Conservation (phyloP, 2,113 vertebrate genomes). For the Acrocephalus kingi region DNA sequence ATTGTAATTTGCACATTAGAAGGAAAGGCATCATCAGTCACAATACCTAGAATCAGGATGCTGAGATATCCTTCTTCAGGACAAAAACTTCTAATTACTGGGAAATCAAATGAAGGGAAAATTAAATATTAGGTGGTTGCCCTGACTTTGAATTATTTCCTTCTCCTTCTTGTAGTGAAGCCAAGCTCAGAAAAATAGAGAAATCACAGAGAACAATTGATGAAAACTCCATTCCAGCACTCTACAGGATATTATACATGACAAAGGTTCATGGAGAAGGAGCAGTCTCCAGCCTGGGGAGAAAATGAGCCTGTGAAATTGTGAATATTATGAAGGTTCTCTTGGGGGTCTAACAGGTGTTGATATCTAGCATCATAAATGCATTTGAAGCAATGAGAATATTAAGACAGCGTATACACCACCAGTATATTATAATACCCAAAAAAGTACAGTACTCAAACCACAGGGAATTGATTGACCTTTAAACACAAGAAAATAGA, state of each 20-base stretch:
- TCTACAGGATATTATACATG: neutral
- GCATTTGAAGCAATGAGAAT: neutral
- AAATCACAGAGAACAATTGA: neutral
- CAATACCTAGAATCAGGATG: neutral
- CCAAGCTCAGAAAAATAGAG: neutral
- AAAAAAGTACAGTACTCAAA: neutral
- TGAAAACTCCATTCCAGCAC: neutral
- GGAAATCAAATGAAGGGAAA: neutral
- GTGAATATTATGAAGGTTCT: neutral
- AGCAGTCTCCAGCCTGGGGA: neutral
- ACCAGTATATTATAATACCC: neutral
- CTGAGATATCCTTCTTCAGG: neutral
- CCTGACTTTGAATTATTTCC: neutral
- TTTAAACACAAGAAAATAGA: neutral
- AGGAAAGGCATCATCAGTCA: neutral
- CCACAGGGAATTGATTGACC: neutral
- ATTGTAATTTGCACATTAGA: neutral
- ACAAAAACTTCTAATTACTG: neutral
- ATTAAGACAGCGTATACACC: neutral
- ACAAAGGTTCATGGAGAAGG: neutral
- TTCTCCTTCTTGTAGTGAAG: neutral
- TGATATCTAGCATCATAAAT: neutral
- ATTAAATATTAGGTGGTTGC: neutral
- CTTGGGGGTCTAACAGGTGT: neutral
- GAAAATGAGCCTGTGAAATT: neutral